Percentiles rank a stretch among this genome's conserved stretches.
phyloP scores from a whole-genome alignment of 2,113 vertebrate species.

The Rhinogobius similis region DNA sequence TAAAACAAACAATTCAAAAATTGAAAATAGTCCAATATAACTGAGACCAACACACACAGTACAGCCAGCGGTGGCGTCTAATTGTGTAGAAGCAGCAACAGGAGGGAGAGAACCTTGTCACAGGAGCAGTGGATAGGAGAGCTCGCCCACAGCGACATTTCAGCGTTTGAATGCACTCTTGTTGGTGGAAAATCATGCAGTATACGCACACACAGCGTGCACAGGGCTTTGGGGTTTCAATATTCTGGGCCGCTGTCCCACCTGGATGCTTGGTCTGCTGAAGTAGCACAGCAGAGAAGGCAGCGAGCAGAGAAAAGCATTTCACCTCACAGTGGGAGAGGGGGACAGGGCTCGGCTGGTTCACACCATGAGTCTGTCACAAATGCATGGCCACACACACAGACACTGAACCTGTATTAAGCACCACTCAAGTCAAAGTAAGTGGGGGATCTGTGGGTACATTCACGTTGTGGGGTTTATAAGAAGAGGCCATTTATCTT shows the following conservation, averaged over 20 bases:
- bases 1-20: not conserved
- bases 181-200: constrained; percentile 37
- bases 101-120: constrained; percentile 36
- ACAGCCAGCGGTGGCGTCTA: constrained; percentile 42
- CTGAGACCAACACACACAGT: constrained; percentile 38
- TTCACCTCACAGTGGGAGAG: constrained; percentile 64
- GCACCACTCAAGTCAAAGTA: constrained; percentile 7
- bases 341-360: constrained; percentile 52
- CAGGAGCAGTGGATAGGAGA: constrained; percentile 37
- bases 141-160: constrained; percentile 45
- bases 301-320: constrained; percentile 62
- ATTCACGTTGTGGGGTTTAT: not conserved
- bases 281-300: constrained; percentile 51
- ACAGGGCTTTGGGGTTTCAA: constrained; percentile 27
- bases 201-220: constrained; percentile 10
- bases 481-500: not conserved
- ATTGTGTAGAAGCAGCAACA: constrained; percentile 53
- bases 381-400: constrained; percentile 4
- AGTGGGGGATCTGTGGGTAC: not conserved
- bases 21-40: constrained; percentile 15
- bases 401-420: constrained; percentile 6
- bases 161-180: constrained; percentile 53
- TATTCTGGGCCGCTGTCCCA: constrained; percentile 49
- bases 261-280: constrained; percentile 51
- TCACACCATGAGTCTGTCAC: constrained; percentile 44